phyloP scores from a whole-genome alignment of 2,113 vertebrate genomes.

The Trichechus manatus region DNA sequence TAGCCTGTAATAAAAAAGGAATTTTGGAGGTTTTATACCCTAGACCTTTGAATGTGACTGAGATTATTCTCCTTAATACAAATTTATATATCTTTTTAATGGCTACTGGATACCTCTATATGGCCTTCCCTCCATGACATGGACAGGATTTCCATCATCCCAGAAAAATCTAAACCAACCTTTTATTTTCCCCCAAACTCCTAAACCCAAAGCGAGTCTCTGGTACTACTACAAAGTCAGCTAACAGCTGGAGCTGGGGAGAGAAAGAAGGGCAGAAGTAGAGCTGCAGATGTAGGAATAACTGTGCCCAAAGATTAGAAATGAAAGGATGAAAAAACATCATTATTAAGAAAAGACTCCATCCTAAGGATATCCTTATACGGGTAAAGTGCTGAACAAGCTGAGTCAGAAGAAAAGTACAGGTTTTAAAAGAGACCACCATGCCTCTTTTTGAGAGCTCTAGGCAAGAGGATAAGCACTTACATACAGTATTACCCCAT shows the following conservation, averaged over 20 bases:
- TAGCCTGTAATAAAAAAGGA: conserved; percentile 91
- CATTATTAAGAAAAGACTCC: background rate
- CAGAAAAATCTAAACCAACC: background rate
- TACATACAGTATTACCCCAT: too few species aligned
- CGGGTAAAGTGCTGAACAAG: background rate
- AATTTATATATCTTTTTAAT: background rate
- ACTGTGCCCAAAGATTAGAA: background rate
- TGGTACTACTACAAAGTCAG: conserved; percentile 14
- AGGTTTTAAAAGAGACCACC: background rate
- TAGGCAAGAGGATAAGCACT: background rate
- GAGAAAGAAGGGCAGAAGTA: background rate
- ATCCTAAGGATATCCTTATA: background rate
- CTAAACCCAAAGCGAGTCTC: background rate
- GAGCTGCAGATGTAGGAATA: background rate
- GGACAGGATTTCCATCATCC: conserved; percentile 20
- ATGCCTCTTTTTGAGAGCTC: background rate
- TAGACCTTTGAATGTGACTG: background rate
- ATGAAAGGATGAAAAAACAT: background rate
- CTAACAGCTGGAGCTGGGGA: background rate
- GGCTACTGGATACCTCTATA: background rate
- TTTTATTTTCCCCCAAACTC: background rate
- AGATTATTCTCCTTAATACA: background rate
- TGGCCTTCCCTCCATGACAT: background rate
- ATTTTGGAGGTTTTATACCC: background rate
- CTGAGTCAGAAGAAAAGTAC: background rate